phyloP scores from a whole-genome alignment of 2,797 vertebrate species.

The Gouania willdenowi region DNA sequence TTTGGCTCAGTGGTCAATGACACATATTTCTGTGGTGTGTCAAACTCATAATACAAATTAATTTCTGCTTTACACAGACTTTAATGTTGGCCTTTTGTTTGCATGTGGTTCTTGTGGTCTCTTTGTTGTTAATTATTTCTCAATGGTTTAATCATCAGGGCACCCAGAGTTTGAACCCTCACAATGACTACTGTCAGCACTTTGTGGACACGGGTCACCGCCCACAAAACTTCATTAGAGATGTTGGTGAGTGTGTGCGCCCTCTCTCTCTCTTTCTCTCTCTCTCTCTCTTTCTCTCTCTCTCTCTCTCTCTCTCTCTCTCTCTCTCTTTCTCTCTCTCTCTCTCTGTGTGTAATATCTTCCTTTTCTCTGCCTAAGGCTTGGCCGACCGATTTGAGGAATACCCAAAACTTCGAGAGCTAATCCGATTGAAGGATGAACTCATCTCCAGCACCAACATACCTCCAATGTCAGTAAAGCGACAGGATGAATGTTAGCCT shows the following conservation, averaged over 20 bases:
- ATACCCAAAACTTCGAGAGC: conserved; percentile 95
- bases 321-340: no score
- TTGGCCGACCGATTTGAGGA: conserved; percentile 97
- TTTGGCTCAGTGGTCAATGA: no score
- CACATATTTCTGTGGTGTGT: no score
- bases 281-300: no score
- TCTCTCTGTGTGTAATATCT: not conserved
- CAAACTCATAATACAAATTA: no score
- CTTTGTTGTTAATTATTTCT: not conserved
- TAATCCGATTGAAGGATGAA: conserved; percentile 96
- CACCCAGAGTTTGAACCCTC: conserved; percentile 95
- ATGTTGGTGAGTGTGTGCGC: conserved; percentile 87
- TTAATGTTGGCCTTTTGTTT: not conserved
- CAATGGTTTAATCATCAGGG: conserved; percentile 70
- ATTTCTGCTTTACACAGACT: no score
- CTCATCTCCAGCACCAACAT: conserved; percentile 93
- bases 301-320: no score
- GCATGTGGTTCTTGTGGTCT: no score
- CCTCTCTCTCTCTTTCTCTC: no score
- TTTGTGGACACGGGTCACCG: conserved; percentile 97
- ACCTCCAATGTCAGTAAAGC: conserved; percentile 88
- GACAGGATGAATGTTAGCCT: not conserved
- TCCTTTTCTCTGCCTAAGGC: conserved; percentile 64
- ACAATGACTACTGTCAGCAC: conserved; percentile 98
- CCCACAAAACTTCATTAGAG: conserved; percentile 97